phyloP scores from a whole-genome alignment of 2,113 vertebrate species.

The Calyptomena viridis region DNA sequence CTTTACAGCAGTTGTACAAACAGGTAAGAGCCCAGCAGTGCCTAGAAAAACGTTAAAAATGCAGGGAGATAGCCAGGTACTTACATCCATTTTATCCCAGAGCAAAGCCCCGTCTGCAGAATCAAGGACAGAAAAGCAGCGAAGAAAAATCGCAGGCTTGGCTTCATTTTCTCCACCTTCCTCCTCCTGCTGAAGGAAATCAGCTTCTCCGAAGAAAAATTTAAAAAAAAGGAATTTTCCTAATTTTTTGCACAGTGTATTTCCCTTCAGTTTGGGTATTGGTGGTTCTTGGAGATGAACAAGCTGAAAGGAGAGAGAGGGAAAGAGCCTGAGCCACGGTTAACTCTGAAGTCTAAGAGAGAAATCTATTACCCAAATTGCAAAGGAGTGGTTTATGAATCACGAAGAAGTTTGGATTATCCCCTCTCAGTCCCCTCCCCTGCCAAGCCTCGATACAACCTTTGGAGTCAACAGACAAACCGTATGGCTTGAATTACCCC shows the following conservation, averaged over 20 bases:
- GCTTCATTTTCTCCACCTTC: conserved; percentile 64
- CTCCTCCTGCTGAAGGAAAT: neutral
- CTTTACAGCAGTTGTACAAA: neutral
- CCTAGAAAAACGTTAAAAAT: neutral
- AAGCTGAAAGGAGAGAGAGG: conserved; percentile 24
- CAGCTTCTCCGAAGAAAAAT: neutral
- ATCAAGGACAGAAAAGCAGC: conserved; percentile 82
- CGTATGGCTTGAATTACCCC: conserved; percentile 72
- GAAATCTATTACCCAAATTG: conserved; percentile 57
- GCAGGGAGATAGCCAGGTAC: conserved; percentile 59
- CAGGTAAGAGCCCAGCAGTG: neutral
- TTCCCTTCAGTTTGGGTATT: neutral
- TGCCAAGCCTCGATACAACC: conserved; percentile 23
- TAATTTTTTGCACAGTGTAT: neutral
- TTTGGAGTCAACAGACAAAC: conserved; percentile 25
- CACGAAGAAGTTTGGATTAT: conserved; percentile 10
- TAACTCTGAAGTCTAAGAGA: neutral
- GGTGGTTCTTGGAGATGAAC: neutral
- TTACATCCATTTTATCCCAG: conserved; percentile 98
- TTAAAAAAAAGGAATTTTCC: neutral
- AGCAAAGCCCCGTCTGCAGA: conserved; percentile 86
- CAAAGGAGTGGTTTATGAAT: conserved; percentile 67
- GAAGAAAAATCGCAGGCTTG: conserved; percentile 70
- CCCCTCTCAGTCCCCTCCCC: conserved; percentile 8
- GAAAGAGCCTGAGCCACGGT: neutral